A percentile compares a stretch with the other conserved stretches of the same genome.
Evolutionary conservation across 2,113 vertebrate genomes (phyloP).

Genomic region (Aegotheles bennettii): DNA sequence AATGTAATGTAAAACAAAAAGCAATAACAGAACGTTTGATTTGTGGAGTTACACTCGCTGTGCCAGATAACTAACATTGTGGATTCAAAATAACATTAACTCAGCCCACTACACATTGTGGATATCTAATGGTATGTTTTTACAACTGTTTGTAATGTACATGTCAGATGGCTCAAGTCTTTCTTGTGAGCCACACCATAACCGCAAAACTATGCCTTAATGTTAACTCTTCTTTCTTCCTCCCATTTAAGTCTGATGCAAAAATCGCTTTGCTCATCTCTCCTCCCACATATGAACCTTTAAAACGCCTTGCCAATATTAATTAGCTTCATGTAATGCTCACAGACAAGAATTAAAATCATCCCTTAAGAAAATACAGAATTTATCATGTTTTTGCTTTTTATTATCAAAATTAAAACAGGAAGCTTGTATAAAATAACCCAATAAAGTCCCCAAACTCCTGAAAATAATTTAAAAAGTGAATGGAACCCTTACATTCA

Average conservation of each 20-base stretch:
- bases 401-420: neutral
- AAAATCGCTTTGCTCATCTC: neutral
- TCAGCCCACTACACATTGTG: neutral
- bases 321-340: neutral
- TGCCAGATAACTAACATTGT: neutral
- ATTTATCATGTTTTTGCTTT: neutral
- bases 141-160: conserved; percentile 54
- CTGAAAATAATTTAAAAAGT: neutral
- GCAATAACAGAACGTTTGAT: rapidly evolving
- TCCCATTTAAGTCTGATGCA: neutral
- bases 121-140: conserved; percentile 21
- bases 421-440: neutral
- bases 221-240: neutral
- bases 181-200: conserved; percentile 26
- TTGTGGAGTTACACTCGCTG: neutral
- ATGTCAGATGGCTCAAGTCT: neutral
- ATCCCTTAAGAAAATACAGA: neutral
- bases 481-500: neutral
- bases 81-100: neutral
- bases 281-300: neutral
- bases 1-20: neutral
- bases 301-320: neutral
- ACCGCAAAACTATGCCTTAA: neutral
- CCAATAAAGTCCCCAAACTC: rapidly evolving
- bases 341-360: neutral